A percentile compares a stretch with the other conserved stretches of the same genome.
Evolutionary conservation across 2,888 invertebrate species (phyloP).

Genomic region (Tuberolachnus salignus): DNA sequence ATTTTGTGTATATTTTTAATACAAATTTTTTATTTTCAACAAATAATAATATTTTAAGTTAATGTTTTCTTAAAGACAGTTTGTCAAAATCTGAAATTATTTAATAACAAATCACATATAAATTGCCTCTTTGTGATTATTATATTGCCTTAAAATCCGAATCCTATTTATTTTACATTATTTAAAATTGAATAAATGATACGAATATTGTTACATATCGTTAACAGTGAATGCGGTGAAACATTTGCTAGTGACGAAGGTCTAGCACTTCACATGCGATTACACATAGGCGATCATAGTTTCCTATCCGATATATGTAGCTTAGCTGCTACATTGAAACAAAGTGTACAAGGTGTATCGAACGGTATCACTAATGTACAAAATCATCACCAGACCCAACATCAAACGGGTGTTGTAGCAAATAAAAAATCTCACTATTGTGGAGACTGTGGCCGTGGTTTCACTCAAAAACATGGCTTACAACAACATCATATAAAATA

Average conservation of each 20-base stretch:
- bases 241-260: conserved; percentile 76
- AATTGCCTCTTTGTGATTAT: too few relatives aligned
- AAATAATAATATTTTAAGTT: too few relatives aligned
- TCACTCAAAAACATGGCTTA: conserved; percentile 81
- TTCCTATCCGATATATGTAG: conserved; percentile 82
- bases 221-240: conserved; percentile 69
- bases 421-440: conserved; percentile 77
- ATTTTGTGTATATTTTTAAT: too few relatives aligned
- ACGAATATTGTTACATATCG: not conserved
- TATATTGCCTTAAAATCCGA: too few relatives aligned
- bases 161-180: not conserved
- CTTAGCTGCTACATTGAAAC: conserved; percentile 76
- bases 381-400: conserved; percentile 60
- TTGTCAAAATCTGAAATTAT: too few relatives aligned
- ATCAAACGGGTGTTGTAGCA: conserved; percentile 63
- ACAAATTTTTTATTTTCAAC: too few relatives aligned
- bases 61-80: too few relatives aligned
- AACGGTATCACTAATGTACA: conserved; percentile 53
- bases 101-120: too few relatives aligned
- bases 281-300: conserved; percentile 81
- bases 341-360: conserved; percentile 59
- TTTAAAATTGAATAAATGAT: not conserved
- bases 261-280: conserved; percentile 76
- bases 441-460: conserved; percentile 79
- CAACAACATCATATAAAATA: conserved; percentile 77